Conservation (phyloP, 2,797 vertebrate species). For the Esox lucius region DNA sequence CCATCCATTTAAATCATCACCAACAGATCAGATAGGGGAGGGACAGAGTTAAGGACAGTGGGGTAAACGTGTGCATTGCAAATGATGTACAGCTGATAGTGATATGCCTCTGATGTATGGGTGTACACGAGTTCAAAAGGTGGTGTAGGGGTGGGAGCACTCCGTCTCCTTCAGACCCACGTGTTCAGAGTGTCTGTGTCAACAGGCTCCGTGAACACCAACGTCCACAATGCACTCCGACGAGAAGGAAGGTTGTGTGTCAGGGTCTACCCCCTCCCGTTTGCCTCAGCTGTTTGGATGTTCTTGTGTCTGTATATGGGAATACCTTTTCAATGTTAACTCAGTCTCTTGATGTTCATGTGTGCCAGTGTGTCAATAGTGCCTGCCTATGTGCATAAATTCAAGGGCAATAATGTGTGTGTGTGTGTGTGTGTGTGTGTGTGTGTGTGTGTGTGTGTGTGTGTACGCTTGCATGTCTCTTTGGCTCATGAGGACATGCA, state of each 20-base stretch:
- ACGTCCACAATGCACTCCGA: not conserved
- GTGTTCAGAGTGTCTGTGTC: not conserved
- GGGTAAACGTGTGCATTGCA: not conserved
- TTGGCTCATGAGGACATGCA: constrained; percentile 85
- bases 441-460: constrained; percentile 37
- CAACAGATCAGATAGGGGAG: not conserved
- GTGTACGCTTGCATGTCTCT: constrained; percentile 18
- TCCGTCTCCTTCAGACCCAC: not conserved
- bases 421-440: constrained; percentile 35
- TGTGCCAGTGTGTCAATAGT: constrained; percentile 72
- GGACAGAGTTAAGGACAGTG: not conserved
- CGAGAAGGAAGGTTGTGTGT: constrained; percentile 20
- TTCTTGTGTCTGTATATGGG: constrained; percentile 17
- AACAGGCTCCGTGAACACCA: not conserved
- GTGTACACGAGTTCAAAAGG: not conserved
- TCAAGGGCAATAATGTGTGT: constrained; percentile 63
- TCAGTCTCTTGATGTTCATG: constrained; percentile 58
- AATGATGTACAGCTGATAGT: not conserved
- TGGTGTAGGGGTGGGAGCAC: constrained; percentile 11
- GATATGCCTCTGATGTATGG: not conserved
- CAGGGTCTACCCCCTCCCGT: constrained; percentile 10
- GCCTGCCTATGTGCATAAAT: constrained; percentile 71
- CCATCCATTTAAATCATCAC: not conserved
- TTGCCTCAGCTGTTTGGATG: constrained; percentile 36
- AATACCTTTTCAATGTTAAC: constrained; percentile 27